Conservation (phyloP, 2,888 invertebrate genomes). For the Tetheella fluctuosa region DNA sequence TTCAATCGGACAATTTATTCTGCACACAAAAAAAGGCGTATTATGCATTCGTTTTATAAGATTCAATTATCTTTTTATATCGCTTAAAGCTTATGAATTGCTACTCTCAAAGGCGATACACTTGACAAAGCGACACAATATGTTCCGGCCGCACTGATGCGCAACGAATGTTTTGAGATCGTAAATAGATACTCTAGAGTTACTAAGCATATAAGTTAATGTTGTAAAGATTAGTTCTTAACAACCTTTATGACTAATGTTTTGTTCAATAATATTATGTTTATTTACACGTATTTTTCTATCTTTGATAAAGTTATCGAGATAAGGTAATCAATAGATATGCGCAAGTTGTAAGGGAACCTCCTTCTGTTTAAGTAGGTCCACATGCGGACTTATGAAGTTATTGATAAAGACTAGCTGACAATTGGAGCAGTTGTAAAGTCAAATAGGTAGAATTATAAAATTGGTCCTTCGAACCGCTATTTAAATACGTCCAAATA, state of each 20-base stretch:
- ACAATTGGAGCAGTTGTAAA: too few species aligned
- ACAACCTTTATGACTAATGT: not conserved
- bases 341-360: not conserved
- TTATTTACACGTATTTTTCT: not conserved
- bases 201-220: not conserved
- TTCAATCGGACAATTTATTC: too few species aligned
- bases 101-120: slow-evolving; percentile 16
- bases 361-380: too few species aligned
- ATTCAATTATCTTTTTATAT: not conserved
- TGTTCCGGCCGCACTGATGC: slow-evolving; percentile 37
- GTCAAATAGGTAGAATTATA: not conserved
- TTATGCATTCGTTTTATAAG: too few species aligned
- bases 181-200: not conserved
- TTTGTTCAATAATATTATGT: not conserved
- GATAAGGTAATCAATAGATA: not conserved
- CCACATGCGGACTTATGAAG: too few species aligned
- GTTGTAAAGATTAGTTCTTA: slow-evolving; percentile 2
- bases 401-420: too few species aligned
- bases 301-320: not conserved
- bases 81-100: slow-evolving; percentile 21
- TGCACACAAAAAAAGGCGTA: too few species aligned
- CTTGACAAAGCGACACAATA: slow-evolving; percentile 38
- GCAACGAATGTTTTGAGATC: slow-evolving; percentile 36
- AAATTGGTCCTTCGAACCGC: not conserved
- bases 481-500: too few species aligned